Percentiles rank a stretch among this genome's conserved stretches.
These are phyloP conservation scores for Prosapia bicincta DNA, from an alignment of 2,888 invertebrate genomes.

Conservation along the genomic window DNA sequence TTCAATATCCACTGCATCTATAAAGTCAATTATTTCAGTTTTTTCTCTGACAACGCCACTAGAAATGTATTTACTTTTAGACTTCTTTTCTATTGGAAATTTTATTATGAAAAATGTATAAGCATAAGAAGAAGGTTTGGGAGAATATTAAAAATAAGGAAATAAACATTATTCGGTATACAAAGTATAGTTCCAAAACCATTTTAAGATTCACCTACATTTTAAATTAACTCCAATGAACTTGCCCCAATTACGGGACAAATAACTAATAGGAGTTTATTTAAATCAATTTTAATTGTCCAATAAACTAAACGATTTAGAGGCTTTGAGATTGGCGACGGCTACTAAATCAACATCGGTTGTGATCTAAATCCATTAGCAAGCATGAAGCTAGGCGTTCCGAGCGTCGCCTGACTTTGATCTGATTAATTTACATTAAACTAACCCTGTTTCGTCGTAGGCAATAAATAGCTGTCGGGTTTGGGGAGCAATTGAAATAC, in stretches of 20 bases:
- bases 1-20: too few species aligned
- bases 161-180: too few species aligned
- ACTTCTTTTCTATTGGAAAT: too few species aligned
- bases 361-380: background rate
- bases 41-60: too few species aligned
- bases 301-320: background rate
- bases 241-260: background rate
- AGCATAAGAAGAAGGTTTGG: too few species aligned
- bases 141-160: too few species aligned
- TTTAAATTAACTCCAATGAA: background rate
- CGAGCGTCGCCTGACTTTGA: background rate
- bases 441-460: background rate
- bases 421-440: background rate
- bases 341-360: background rate
- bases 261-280: background rate
- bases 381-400: background rate
- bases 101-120: too few species aligned
- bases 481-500: background rate
- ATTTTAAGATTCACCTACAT: too few species aligned
- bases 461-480: background rate
- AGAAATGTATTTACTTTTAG: too few species aligned
- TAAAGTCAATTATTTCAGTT: too few species aligned
- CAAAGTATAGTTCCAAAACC: too few species aligned
- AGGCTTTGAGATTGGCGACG: background rate
- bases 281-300: background rate